Percentiles rank a stretch among this genome's conserved stretches.
phyloP scores from a whole-genome alignment of 2,113 vertebrate genomes.

The Sebastes schlegelii region DNA sequence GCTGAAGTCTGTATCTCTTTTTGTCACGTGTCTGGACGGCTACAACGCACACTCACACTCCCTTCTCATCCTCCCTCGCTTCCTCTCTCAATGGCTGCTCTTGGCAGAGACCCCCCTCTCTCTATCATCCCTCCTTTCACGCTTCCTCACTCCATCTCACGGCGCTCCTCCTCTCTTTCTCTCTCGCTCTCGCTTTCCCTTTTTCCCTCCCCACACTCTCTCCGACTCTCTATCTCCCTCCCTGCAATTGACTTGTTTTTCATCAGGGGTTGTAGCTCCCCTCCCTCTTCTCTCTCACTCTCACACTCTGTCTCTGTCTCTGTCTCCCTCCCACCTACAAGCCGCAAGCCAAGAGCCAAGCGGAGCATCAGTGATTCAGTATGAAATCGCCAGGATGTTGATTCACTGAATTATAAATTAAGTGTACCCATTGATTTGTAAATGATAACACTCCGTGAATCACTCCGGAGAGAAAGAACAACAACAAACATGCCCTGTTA shows the following conservation, averaged over 20 bases:
- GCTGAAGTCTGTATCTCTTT: conserved; percentile 69
- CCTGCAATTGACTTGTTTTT: conserved; percentile 38
- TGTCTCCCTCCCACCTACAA: conserved; percentile 37
- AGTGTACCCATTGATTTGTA: conserved; percentile 53
- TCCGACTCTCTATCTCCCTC: conserved; percentile 26
- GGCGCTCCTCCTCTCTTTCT: conserved; percentile 48
- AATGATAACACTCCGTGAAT: conserved; percentile 46
- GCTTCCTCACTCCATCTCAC: conserved; percentile 45
- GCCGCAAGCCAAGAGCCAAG: conserved; percentile 42
- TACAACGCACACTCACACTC: conserved; percentile 41
- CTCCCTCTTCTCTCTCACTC: not conserved
- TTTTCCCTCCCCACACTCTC: conserved; percentile 27
- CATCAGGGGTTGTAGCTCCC: conserved; percentile 4
- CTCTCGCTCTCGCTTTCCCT: conserved; percentile 14
- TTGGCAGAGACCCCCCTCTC: conserved; percentile 42
- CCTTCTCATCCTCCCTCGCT: conserved; percentile 46
- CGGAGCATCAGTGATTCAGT: conserved; percentile 63
- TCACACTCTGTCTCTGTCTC: conserved; percentile 19
- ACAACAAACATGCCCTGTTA: conserved; percentile 50
- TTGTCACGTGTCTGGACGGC: conserved; percentile 75
- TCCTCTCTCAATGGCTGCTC: conserved; percentile 38
- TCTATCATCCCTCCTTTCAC: conserved; percentile 60
- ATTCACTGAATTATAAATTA: conserved; percentile 71
- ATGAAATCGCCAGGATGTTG: conserved; percentile 62
- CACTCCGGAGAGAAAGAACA: conserved; percentile 26